Conservation (phyloP, 2,797 vertebrate genomes). For the Gephyroberyx darwinii region DNA sequence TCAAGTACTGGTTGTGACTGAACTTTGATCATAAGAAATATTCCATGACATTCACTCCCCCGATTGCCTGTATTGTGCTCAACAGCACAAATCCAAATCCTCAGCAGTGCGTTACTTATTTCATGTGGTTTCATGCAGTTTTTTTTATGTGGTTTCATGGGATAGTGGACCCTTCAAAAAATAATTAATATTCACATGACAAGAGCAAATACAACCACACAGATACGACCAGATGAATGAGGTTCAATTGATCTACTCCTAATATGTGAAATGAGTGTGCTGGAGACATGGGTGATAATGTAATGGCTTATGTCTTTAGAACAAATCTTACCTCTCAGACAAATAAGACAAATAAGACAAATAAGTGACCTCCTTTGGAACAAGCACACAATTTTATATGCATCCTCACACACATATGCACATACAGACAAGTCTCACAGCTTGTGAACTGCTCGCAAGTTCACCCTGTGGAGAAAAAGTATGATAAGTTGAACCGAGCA, state of each 20-base stretch:
- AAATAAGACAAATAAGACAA: no score
- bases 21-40: not conserved
- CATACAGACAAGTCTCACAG: not conserved
- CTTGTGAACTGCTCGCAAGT: no score
- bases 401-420: not conserved
- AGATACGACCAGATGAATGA: not conserved
- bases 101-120: no score
- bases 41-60: not conserved
- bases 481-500: constrained; percentile 10
- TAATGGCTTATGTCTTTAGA: no score
- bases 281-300: no score
- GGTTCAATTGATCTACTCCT: not conserved
- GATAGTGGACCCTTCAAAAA: no score
- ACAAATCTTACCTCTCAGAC: no score
- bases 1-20: no score
- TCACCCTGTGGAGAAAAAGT: not conserved
- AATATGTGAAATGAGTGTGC: not conserved
- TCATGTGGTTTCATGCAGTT: no score
- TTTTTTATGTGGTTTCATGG: no score
- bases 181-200: not conserved
- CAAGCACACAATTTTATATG: not conserved
- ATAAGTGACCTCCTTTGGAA: not conserved
- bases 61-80: no score
- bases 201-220: not conserved
- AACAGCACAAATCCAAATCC: no score